A percentile compares a stretch with the other conserved stretches of the same genome.
phyloP scores from a whole-genome alignment of 2,888 invertebrate genomes.

The Colostygia pectinataria region DNA sequence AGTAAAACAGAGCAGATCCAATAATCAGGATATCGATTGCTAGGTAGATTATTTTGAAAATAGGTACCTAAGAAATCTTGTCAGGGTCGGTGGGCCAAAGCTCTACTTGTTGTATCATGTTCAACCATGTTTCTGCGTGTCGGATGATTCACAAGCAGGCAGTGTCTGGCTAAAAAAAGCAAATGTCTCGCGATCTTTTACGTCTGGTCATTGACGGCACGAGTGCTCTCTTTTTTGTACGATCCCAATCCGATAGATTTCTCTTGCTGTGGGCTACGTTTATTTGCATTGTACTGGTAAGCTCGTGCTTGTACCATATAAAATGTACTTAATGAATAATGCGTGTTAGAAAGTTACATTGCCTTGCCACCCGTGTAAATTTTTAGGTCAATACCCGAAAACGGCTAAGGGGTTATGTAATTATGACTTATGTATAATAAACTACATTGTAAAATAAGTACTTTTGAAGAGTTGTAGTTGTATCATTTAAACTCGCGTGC shows the following conservation, averaged over 20 bases:
- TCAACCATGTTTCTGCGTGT: constrained; percentile 15
- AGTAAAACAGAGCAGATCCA: too few species aligned
- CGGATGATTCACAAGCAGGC: constrained; percentile 40
- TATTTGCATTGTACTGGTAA: constrained; percentile 11
- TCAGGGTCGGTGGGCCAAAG: neutral
- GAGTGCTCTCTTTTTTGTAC: constrained; percentile 44
- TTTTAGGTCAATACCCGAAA: too few species aligned
- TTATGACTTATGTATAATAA: too few species aligned
- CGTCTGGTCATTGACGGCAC: constrained; percentile 46
- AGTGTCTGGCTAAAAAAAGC: constrained; percentile 61
- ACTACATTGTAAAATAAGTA: too few species aligned
- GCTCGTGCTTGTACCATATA: constrained; percentile 1
- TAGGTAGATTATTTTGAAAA: neutral
- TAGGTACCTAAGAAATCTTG: neutral
- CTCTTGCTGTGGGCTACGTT: constrained; percentile 27
- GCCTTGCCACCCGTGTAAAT: neutral
- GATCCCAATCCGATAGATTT: constrained; percentile 44
- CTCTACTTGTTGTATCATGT: constrained; percentile 15
- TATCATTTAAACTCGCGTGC: too few species aligned
- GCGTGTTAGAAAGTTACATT: constrained; percentile 5
- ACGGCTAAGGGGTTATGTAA: too few species aligned
- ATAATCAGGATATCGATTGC: neutral
- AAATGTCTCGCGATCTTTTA: constrained; percentile 54
- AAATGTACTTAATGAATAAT: neutral
- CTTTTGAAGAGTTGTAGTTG: too few species aligned